Percentiles rank a stretch among this genome's conserved stretches.
Evolutionary conservation across 2,113 vertebrate genomes (phyloP).

Genomic region (Thalassoma bifasciatum): DNA sequence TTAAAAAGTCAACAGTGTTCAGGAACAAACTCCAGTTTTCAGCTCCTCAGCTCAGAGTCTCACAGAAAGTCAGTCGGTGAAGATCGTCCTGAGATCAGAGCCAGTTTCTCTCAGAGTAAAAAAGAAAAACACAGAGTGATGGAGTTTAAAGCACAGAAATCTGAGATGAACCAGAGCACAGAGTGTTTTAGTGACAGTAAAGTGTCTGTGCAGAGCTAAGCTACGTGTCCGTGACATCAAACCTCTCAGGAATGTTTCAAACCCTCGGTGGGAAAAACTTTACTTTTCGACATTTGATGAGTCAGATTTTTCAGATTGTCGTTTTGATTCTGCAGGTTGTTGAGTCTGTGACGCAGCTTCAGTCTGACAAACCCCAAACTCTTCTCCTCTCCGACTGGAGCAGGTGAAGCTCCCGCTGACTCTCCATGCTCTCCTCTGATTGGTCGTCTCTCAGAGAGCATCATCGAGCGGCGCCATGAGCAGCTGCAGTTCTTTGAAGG

Average conservation of each 20-base stretch:
- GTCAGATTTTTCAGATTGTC: background rate
- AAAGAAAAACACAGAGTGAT: background rate
- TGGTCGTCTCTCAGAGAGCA: conserved; percentile 39
- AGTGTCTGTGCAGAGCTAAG: background rate
- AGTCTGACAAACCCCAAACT: background rate
- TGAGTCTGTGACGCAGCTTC: background rate
- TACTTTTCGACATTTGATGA: no score
- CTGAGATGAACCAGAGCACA: background rate
- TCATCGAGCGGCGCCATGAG: conserved; percentile 92
- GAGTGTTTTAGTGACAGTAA: background rate
- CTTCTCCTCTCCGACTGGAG: no score
- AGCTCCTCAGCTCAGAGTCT: no score
- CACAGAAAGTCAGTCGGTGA: no score
- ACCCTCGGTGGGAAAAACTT: no score
- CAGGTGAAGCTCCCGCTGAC: background rate
- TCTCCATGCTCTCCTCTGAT: background rate
- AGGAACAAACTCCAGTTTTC: background rate
- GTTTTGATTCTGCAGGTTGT: background rate
- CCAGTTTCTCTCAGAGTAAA: background rate
- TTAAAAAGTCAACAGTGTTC: background rate
- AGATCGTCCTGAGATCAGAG: no score
- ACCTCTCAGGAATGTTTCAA: background rate
- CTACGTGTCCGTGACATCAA: background rate
- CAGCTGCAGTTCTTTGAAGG: conserved; percentile 94
- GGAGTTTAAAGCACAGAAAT: background rate